A percentile compares a stretch with the other conserved stretches of the same genome.
Conservation (phyloP, 1,140 invertebrate species). For the Lepidurus couesii region DNA sequence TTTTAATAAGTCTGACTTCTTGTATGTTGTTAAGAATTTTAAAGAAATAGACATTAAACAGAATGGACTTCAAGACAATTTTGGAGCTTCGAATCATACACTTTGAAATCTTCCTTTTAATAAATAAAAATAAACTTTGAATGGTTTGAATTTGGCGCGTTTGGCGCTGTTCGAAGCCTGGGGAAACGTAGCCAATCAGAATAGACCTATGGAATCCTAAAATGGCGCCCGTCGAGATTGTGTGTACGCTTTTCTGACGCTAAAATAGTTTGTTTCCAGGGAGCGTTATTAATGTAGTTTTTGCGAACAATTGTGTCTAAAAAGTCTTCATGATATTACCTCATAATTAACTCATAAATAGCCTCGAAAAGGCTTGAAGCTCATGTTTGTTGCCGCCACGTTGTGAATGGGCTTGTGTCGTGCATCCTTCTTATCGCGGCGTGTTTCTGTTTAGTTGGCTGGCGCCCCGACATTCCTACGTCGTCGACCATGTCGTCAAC, state of each 20-base stretch:
- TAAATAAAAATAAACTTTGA: neutral
- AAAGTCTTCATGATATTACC: neutral
- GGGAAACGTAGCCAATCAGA: neutral
- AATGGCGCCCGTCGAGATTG: neutral
- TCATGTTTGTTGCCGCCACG: neutral
- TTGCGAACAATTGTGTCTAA: neutral
- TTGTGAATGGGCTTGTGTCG: neutral
- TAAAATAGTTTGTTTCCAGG: neutral
- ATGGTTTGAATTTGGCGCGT: neutral
- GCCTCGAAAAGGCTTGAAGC: neutral
- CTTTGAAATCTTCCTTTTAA: neutral
- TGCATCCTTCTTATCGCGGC: neutral
- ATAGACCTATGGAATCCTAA: neutral
- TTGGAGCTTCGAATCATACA: too few relatives aligned
- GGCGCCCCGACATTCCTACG: neutral
- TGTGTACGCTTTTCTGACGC: slow-evolving; percentile 8
- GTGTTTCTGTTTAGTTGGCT: neutral
- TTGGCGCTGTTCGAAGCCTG: neutral
- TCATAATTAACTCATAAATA: neutral
- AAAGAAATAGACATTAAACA: too few relatives aligned
- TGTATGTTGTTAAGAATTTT: too few relatives aligned
- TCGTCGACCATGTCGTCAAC: slow-evolving; percentile 27
- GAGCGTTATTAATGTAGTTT: neutral
- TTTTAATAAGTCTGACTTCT: too few relatives aligned
- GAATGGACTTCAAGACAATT: too few relatives aligned